These are phyloP conservation scores for Aldabrachelys gigantea DNA, from an alignment of 2,113 vertebrate genomes.

Conservation along the genomic window DNA sequence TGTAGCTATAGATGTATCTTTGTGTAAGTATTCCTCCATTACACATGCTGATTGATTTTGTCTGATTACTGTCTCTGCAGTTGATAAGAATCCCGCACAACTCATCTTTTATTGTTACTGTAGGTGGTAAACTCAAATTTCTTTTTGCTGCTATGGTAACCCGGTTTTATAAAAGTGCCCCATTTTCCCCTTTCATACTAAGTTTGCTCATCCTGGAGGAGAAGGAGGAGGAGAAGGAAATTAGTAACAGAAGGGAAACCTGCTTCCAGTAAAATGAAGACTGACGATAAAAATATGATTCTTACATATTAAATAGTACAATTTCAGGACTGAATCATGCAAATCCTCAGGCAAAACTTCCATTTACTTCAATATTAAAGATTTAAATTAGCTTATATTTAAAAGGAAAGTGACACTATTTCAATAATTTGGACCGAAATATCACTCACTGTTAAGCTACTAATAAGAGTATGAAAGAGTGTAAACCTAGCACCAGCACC, in stretches of 20 bases:
- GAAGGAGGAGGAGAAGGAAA: conserved; percentile 3
- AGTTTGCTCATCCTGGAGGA: conserved; percentile 11
- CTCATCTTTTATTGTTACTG: conserved; percentile 33
- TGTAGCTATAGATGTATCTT: not conserved
- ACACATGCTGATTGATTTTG: conserved; percentile 33
- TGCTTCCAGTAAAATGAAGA: not conserved
- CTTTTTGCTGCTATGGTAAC: conserved; percentile 44
- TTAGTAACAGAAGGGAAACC: not conserved
- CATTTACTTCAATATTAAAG: not conserved
- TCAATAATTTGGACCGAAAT: not conserved
- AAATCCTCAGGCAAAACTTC: rapidly evolving
- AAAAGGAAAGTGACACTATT: not conserved
- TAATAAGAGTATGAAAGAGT: not conserved
- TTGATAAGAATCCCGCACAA: not conserved
- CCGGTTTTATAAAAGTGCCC: not conserved
- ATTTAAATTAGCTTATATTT: not conserved
- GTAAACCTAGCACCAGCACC: not conserved
- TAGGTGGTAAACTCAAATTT: conserved; percentile 29
- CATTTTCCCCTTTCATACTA: not conserved
- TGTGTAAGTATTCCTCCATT: not conserved
- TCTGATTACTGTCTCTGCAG: not conserved
- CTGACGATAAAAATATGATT: not conserved
- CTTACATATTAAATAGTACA: not conserved
- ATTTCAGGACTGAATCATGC: rapidly evolving
- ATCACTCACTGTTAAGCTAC: not conserved